These are phyloP conservation scores for Philonicus albiceps DNA, from an alignment of 2,888 invertebrate species.

Conservation along the genomic window DNA sequence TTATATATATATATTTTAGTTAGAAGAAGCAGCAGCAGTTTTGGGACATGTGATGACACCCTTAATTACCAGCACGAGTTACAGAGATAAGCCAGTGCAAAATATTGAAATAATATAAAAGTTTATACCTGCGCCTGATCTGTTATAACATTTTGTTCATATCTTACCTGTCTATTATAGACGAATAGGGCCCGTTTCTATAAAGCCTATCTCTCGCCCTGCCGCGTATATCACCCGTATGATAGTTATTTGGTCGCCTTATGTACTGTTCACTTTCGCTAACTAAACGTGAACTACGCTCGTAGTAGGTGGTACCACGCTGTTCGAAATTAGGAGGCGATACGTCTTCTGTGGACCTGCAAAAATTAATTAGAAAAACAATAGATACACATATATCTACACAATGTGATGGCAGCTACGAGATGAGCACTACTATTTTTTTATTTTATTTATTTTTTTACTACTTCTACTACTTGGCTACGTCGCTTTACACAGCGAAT, in stretches of 20 bases:
- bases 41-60: background rate
- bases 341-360: constrained; percentile 64
- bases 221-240: constrained; percentile 58
- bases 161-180: constrained; percentile 61
- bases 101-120: background rate
- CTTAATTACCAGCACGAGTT: background rate
- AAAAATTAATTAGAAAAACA: constrained; percentile 46
- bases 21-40: background rate
- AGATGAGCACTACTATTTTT: background rate
- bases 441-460: too few relatives aligned
- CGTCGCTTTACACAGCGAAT: background rate
- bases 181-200: constrained; percentile 63
- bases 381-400: constrained; percentile 38
- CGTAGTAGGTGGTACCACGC: constrained; percentile 62
- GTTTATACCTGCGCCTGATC: background rate
- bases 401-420: background rate
- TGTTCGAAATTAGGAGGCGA: constrained; percentile 63
- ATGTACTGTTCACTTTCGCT: constrained; percentile 57
- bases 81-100: background rate
- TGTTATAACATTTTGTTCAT: background rate
- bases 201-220: constrained; percentile 63
- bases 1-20: background rate
- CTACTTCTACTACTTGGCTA: background rate
- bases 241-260: constrained; percentile 57
- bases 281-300: constrained; percentile 61